Percentiles rank a stretch among this genome's conserved stretches.
Evolutionary conservation across 1,140 invertebrate genomes (phyloP).

Genomic region (Zaprionus gabonicus): DNA sequence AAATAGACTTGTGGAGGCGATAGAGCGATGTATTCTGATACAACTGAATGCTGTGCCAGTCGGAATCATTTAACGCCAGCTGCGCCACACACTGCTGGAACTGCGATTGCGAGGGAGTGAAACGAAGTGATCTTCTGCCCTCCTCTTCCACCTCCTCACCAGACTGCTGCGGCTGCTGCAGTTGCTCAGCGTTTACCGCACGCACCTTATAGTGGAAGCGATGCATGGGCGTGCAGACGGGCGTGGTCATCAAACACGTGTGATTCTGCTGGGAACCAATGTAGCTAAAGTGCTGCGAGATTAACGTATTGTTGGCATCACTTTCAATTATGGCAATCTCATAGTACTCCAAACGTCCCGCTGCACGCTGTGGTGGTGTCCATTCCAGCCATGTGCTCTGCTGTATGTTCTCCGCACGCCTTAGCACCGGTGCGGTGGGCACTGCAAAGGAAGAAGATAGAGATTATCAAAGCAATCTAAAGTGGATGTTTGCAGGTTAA

Average conservation of each 20-base stretch:
- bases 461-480: neutral
- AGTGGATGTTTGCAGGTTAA: too few species aligned
- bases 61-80: neutral
- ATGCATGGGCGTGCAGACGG: slow-evolving; percentile 49
- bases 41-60: slow-evolving; percentile 17
- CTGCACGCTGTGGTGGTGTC: slow-evolving; percentile 42
- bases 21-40: slow-evolving; percentile 44
- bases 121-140: too few species aligned
- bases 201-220: slow-evolving; percentile 59
- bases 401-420: slow-evolving; percentile 34
- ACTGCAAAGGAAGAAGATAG: slow-evolving; percentile 25
- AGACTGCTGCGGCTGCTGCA: slow-evolving; percentile 5
- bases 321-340: slow-evolving; percentile 54
- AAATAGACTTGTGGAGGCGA: slow-evolving; percentile 50
- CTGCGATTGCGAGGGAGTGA: neutral
- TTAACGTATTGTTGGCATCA: slow-evolving; percentile 32
- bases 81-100: slow-evolving; percentile 10
- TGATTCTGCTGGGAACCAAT: slow-evolving; percentile 43
- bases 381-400: slow-evolving; percentile 49
- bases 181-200: slow-evolving; percentile 57
- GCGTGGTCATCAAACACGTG: slow-evolving; percentile 52
- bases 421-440: slow-evolving; percentile 44
- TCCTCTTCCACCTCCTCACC: neutral
- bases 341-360: slow-evolving; percentile 62
- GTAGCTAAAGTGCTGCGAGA: slow-evolving; percentile 37